phyloP scores from a whole-genome alignment of 2,797 vertebrate species.

The Manis crassicaudata region DNA sequence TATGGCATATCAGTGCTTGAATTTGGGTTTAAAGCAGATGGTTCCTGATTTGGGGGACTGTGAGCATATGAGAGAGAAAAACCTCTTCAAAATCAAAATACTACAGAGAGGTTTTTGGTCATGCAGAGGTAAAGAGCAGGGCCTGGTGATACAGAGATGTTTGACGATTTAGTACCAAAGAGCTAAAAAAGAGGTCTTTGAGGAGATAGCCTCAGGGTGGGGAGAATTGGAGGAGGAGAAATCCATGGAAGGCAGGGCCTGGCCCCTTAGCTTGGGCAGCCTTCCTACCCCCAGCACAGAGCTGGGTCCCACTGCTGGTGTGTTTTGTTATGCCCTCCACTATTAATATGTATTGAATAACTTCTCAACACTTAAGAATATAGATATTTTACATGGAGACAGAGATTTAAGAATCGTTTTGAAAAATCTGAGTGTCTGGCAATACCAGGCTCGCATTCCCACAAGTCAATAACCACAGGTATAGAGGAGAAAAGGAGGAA shows the following conservation, averaged over 20 bases:
- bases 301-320: rapidly evolving
- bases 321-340: neutral
- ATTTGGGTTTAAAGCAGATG: neutral
- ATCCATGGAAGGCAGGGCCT: neutral
- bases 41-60: neutral
- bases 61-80: neutral
- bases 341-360: neutral
- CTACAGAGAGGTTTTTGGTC: neutral
- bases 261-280: neutral
- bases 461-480: neutral
- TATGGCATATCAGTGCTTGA: neutral
- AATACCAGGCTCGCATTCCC: neutral
- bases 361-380: neutral
- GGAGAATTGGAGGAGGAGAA: rapidly evolving
- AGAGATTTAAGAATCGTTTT: neutral
- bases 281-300: rapidly evolving
- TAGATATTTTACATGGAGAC: neutral
- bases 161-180: neutral
- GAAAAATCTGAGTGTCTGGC: neutral
- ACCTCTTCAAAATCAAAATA: neutral
- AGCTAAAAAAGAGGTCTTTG: neutral
- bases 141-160: rapidly evolving
- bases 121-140: neutral
- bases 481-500: neutral
- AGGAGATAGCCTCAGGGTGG: rapidly evolving